Percentiles rank a stretch among this genome's conserved stretches.
Conservation (phyloP, 1,140 invertebrate species). For the Lepidurus couesii region DNA sequence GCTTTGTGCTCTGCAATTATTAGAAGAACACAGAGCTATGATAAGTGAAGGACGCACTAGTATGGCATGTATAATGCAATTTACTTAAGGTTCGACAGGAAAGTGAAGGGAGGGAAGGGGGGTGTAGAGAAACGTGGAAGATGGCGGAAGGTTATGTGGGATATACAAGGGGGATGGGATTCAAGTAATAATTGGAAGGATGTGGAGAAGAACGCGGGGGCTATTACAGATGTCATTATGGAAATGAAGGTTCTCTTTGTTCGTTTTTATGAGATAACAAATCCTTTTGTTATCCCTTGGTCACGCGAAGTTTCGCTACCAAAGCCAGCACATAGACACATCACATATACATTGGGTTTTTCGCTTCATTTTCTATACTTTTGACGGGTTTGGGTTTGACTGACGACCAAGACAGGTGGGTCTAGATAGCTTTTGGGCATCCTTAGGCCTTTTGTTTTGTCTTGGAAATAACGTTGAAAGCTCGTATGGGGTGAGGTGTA, state of each 20-base stretch:
- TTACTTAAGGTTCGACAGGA: constrained; percentile 16
- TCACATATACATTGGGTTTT: neutral
- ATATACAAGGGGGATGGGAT: neutral
- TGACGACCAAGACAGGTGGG: constrained; percentile 6
- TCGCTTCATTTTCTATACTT: constrained; percentile 2
- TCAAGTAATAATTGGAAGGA: constrained; percentile 19
- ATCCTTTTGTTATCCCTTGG: constrained; percentile 22
- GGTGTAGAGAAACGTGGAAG: neutral
- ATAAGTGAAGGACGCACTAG: constrained; percentile 3
- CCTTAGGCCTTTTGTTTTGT: neutral
- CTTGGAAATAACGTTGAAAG: neutral
- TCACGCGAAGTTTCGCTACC: constrained; percentile 4
- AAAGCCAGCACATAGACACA: neutral
- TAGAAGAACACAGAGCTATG: neutral
- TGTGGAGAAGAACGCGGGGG: constrained; percentile 20
- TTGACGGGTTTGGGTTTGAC: constrained; percentile 21
- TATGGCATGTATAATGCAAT: constrained; percentile 11
- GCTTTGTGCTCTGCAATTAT: neutral
- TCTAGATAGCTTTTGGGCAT: neutral
- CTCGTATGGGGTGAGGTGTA: neutral
- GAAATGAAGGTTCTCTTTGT: constrained; percentile 19
- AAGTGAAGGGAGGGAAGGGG: neutral
- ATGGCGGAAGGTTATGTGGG: neutral
- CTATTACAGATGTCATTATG: constrained; percentile 20
- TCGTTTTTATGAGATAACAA: constrained; percentile 17